Conservation (phyloP, 2,113 vertebrate species). For the Bubo blakistoni region DNA sequence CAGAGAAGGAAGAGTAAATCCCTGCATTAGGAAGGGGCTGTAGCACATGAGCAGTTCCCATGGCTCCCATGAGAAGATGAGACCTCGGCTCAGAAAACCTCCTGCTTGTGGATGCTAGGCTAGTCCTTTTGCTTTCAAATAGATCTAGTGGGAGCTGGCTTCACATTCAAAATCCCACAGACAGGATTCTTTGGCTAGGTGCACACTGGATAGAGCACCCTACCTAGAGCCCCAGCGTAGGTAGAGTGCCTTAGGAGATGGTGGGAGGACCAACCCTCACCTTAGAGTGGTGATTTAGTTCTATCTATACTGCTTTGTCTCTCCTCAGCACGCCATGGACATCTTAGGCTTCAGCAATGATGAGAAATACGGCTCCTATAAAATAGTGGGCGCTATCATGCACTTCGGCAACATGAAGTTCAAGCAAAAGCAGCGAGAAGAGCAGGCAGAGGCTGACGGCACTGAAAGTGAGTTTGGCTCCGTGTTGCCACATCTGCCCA, state of each 20-base stretch:
- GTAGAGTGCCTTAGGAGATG: rapidly evolving
- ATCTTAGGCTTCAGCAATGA: slow-evolving; percentile 88
- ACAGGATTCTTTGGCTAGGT: neutral
- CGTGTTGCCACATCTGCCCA: neutral
- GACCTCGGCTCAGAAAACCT: neutral
- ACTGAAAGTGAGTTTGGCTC: slow-evolving; percentile 84
- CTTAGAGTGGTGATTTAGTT: neutral
- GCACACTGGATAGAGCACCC: neutral
- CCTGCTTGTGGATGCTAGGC: neutral
- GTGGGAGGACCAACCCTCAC: neutral
- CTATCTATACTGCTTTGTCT: neutral
- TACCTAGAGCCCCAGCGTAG: neutral
- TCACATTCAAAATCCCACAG: neutral
- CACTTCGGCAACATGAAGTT: slow-evolving; percentile 98
- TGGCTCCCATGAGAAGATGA: neutral
- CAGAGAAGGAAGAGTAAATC: neutral
- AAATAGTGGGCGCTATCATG: slow-evolving; percentile 92
- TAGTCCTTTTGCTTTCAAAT: neutral
- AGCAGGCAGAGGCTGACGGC: slow-evolving; percentile 90
- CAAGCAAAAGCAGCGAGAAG: slow-evolving; percentile 92
- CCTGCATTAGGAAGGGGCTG: neutral
- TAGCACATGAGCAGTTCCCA: neutral
- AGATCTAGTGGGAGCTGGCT: neutral
- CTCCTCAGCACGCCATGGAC: slow-evolving; percentile 88
- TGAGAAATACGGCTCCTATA: slow-evolving; percentile 91